Conservation (phyloP, 2,888 invertebrate genomes). For the Plebejus melissa region DNA sequence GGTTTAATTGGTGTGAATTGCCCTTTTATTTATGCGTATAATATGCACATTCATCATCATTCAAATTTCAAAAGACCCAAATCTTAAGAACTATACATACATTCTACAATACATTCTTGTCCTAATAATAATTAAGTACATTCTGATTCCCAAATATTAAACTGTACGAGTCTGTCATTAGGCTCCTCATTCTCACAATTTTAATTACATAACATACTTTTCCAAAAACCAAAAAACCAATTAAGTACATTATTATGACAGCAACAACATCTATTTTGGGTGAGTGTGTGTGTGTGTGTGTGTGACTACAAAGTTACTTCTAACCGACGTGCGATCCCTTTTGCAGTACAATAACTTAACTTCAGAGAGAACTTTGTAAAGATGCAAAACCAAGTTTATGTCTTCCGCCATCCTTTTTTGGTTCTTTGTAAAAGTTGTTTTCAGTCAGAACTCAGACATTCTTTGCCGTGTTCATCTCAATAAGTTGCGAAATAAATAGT, state of each 20-base stretch:
- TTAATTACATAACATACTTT: too few relatives aligned
- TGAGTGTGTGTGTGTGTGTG: too few relatives aligned
- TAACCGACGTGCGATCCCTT: neutral
- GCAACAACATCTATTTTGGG: too few relatives aligned
- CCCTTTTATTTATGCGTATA: conserved; percentile 34
- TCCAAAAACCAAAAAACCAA: too few relatives aligned
- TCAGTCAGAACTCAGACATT: neutral
- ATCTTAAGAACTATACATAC: neutral
- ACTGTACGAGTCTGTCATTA: too few relatives aligned
- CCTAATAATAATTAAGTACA: too few relatives aligned
- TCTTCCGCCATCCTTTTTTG: neutral
- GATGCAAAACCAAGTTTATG: neutral
- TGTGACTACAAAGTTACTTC: neutral
- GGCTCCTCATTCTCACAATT: too few relatives aligned
- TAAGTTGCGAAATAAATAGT: neutral
- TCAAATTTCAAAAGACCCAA: neutral
- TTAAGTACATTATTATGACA: too few relatives aligned
- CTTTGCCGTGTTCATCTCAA: neutral
- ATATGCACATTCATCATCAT: neutral
- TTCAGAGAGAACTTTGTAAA: neutral
- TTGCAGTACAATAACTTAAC: neutral
- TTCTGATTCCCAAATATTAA: too few relatives aligned
- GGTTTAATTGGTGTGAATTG: conserved; percentile 49
- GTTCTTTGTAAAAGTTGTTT: conserved; percentile 1
- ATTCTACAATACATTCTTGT: too few relatives aligned